These are phyloP conservation scores for Pseudobourletiella spinata DNA, from an alignment of 1,140 invertebrate genomes.

Conservation along the genomic window DNA sequence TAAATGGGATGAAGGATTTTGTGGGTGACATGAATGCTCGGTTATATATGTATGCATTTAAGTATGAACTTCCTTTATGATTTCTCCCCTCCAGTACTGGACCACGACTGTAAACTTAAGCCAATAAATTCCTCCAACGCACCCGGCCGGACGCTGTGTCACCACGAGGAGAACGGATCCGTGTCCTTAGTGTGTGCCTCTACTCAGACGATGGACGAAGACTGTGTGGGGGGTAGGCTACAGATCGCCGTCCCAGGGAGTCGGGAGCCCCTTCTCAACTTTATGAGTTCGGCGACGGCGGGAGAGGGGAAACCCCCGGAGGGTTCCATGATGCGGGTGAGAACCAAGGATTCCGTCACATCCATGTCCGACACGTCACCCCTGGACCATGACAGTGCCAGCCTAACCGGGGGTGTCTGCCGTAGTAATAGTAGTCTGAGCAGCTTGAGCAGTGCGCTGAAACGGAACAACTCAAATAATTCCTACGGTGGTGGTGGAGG, in stretches of 20 bases:
- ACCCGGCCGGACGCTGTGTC: neutral
- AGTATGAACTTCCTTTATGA: neutral
- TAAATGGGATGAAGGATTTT: neutral
- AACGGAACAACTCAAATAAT: slow-evolving; percentile 2
- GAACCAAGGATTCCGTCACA: neutral
- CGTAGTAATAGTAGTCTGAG: neutral
- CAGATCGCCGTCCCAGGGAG: neutral
- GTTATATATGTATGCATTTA: neutral
- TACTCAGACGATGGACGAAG: neutral
- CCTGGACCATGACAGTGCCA: neutral
- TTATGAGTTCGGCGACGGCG: neutral
- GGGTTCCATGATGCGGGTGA: neutral
- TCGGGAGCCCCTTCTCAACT: neutral
- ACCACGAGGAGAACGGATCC: neutral
- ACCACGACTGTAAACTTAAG: neutral
- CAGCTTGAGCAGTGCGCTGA: neutral
- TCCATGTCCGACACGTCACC: neutral
- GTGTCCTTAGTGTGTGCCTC: neutral
- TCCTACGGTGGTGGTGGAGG: neutral
- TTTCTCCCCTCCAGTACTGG: neutral
- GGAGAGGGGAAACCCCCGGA: neutral
- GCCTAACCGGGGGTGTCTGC: neutral
- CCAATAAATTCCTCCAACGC: neutral
- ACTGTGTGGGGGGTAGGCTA: neutral
- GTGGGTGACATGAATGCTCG: neutral